Evolutionary conservation across 2,113 vertebrate genomes (phyloP), one percentile per base, ranked within the genome.

Genomic region (Zeus faber): DNA sequence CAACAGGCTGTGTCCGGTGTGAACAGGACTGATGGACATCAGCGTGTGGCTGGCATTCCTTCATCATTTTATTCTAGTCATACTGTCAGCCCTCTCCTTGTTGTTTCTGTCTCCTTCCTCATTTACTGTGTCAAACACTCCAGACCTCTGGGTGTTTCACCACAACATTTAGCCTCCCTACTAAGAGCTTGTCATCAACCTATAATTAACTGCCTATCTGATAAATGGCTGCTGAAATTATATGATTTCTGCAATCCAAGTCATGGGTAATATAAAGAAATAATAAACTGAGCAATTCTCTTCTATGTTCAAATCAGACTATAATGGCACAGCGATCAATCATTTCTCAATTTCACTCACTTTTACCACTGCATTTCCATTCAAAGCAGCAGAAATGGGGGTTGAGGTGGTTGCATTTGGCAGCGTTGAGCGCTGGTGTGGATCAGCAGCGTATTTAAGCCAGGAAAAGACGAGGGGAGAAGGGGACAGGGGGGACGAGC

Each of bases 391-490:
- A 1, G 61, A 18, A 10, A 7, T 51, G 22, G 58, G 16, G 23
- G 26, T 4, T 39, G 18, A 16, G 17, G 29, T 17, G n/a, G 22
- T 6, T 16, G 45, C 6, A 14, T 25, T 13, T 48, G 43, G 16
- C 17, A 8, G 48, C 5, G 53, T 45, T 47, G 52, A 69, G 50
- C 13, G 31, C 46, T 55, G 53, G 54, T 45, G 46, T 17, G 47
- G 51, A 65, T 67, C 51, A 55, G 62, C 72, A 65, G 45, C 55
- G 58, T 39, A 54, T 54, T 52, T 44, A n/a, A 54, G 49, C 26
- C 26, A 40, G 56, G 33, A 33, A 29, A 51, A 16, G 57, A 26
- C 26, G 21, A 46, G 2, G n/a, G 46, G 40, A 45, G 22, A 39
- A 39, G 29, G 24, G 22, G 37, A 49, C 56, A 67, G 65, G 54